Conservation (phyloP, 2,113 vertebrate species). For the Trogon melanurus region DNA sequence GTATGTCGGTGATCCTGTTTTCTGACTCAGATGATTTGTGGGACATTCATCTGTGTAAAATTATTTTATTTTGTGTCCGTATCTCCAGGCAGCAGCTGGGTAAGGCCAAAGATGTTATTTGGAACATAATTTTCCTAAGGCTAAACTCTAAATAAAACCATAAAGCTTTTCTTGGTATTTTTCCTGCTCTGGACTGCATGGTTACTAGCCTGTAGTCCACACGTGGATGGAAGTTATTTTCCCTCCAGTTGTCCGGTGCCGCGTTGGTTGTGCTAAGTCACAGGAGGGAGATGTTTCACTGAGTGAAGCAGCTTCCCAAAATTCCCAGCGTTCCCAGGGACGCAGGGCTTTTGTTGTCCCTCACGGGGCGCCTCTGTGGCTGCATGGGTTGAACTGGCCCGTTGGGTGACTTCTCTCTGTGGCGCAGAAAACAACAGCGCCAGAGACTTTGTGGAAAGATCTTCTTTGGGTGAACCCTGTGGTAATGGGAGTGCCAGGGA, state of each 20-base stretch:
- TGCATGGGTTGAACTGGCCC: fast-evolving
- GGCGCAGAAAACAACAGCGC: not conserved
- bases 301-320: not conserved
- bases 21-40: not conserved
- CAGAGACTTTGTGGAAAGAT: not conserved
- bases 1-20: not conserved
- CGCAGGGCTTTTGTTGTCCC: not conserved
- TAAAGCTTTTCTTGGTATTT: not conserved
- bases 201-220: not conserved
- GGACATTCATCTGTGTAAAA: not conserved
- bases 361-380: not conserved
- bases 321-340: not conserved
- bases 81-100: not conserved
- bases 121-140: not conserved
- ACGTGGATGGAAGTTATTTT: not conserved
- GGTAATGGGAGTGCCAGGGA: not conserved
- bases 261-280: fast-evolving
- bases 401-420: not conserved
- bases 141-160: not conserved
- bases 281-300: not conserved
- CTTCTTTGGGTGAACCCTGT: not conserved
- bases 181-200: not conserved
- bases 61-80: not conserved
- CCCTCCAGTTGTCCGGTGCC: not conserved
- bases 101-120: not conserved